Percentiles rank a stretch among this genome's conserved stretches.
These are phyloP conservation scores for Chiridota heheva DNA, from an alignment of 35 echinoderm and acorn worm genomes.

Conservation along the genomic window DNA sequence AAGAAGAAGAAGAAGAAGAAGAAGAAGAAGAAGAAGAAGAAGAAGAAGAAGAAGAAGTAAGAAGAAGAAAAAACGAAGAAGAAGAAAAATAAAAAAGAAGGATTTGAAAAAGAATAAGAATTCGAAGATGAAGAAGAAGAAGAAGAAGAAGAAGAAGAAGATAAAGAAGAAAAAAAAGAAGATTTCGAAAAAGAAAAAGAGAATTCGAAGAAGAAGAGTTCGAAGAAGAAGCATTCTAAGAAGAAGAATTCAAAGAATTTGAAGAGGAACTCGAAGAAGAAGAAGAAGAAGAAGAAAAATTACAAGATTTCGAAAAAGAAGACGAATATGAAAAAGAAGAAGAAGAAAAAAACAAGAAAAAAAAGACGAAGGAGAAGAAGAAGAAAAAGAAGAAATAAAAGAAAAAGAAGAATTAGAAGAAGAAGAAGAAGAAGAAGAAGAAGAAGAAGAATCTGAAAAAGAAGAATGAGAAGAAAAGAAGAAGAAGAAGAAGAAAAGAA, in stretches of 20 bases:
- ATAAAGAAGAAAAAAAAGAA: not conserved
- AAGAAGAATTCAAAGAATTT: not conserved
- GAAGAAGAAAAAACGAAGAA: not conserved
- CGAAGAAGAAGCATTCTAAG: not conserved
- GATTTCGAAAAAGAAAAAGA: not conserved
- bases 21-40: constrained; percentile 8
- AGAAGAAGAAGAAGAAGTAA: not conserved
- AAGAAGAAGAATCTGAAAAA: too few relatives aligned
- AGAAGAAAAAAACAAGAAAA: not conserved
- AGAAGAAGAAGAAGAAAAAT: not conserved
- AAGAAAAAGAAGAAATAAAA: not conserved
- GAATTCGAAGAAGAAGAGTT: not conserved
- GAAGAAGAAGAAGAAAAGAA: not conserved
- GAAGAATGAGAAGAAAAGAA: too few relatives aligned
- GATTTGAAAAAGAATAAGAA: constrained; percentile 8
- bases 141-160: not conserved
- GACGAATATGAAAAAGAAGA: not conserved
- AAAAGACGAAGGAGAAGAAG: not conserved
- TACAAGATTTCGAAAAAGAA: not conserved
- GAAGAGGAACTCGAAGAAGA: not conserved
- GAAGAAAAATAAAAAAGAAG: not conserved
- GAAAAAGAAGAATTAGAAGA: too few relatives aligned
- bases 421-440: not conserved
- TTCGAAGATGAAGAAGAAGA: not conserved
- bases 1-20: not conserved